phyloP scores from a whole-genome alignment of 1,140 invertebrate species.

The Calliopsis andreniformis region DNA sequence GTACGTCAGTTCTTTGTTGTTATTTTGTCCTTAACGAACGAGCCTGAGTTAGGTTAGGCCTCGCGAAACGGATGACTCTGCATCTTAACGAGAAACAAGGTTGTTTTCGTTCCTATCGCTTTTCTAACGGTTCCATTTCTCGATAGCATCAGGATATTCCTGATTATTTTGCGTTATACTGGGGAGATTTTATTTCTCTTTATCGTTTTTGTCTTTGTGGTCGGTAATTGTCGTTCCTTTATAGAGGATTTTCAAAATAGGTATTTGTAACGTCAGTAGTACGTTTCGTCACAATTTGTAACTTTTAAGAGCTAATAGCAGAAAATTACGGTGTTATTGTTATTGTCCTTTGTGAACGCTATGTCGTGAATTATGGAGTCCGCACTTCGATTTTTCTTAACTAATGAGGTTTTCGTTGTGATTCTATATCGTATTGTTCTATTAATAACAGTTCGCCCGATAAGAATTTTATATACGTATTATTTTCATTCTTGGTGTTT shows the following conservation, averaged over 20 bases:
- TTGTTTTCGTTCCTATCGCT: slow-evolving; percentile 15
- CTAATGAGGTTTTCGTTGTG: not conserved
- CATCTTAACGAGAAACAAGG: slow-evolving; percentile 60
- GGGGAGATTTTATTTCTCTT: not conserved
- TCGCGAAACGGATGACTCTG: slow-evolving; percentile 68
- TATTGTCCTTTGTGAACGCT: not conserved
- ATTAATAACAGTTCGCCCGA: not conserved
- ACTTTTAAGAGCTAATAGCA: not conserved
- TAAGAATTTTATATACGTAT: not conserved
- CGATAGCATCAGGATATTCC: not conserved
- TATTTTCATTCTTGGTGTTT: not conserved
- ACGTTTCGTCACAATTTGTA: slow-evolving; percentile 15
- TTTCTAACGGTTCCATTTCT: slow-evolving; percentile 6
- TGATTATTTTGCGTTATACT: not conserved
- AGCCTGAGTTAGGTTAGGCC: slow-evolving; percentile 64
- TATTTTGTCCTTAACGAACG: slow-evolving; percentile 36
- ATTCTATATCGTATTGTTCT: slow-evolving; percentile 8
- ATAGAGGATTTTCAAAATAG: slow-evolving; percentile 11
- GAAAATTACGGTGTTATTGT: not conserved
- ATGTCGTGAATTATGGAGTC: not conserved
- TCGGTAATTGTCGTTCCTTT: not conserved
- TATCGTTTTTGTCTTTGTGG: not conserved
- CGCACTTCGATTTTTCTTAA: slow-evolving; percentile 6
- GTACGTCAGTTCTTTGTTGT: slow-evolving; percentile 54
- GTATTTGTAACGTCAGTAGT: not conserved